Percentiles rank a stretch among this genome's conserved stretches.
Evolutionary conservation across 2,113 vertebrate species (phyloP).

Genomic region (Pseudopodoces humilis): DNA sequence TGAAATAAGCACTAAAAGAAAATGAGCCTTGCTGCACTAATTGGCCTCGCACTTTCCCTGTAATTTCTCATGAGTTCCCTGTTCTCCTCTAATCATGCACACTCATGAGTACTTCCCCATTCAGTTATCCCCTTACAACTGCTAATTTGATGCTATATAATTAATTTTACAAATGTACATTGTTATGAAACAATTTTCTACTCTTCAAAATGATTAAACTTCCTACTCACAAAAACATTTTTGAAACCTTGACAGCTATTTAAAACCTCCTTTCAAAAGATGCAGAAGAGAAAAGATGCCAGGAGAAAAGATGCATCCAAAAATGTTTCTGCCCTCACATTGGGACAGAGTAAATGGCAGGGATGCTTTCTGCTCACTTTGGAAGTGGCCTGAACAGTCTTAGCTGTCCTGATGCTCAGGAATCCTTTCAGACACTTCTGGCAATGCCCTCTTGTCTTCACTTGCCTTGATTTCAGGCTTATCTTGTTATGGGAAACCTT

Average conservation of each 20-base stretch:
- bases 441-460: not conserved
- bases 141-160: conserved; percentile 52
- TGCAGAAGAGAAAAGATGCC: not conserved
- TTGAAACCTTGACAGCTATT: conserved; percentile 1
- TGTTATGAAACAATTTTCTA: conserved; percentile 54
- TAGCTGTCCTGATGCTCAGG: not conserved
- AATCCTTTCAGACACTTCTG: not conserved
- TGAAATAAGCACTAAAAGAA: conserved; percentile 62
- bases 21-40: conserved; percentile 60
- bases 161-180: conserved; percentile 57
- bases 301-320: not conserved
- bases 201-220: conserved; percentile 39
- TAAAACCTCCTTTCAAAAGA: not conserved
- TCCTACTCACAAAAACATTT: not conserved
- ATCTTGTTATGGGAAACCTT: not conserved
- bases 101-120: conserved; percentile 31
- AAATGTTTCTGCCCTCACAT: not conserved
- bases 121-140: conserved; percentile 54
- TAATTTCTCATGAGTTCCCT: conserved; percentile 59
- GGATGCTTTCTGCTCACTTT: not conserved
- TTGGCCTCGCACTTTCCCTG: conserved; percentile 34
- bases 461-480: not conserved
- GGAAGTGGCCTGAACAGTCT: not conserved
- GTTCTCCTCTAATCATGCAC: conserved; percentile 47
- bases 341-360: not conserved